Evolutionary conservation across 2,888 invertebrate species (phyloP), one percentile per base, ranked within the genome.

Genomic region (Scaptomyza cyrtandrae): DNA sequence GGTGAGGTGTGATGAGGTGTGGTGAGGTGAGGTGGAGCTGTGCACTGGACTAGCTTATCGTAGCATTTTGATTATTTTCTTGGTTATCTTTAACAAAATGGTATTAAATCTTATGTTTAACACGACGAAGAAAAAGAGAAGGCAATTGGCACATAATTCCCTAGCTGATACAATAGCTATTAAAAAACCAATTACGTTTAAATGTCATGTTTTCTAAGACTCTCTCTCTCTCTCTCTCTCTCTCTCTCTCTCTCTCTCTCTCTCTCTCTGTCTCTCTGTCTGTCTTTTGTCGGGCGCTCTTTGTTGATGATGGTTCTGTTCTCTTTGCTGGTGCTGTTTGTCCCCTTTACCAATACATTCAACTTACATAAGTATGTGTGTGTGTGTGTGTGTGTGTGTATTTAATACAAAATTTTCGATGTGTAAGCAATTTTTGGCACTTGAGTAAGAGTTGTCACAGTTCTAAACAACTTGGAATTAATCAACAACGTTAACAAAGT

Each of bases 181-280:
- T 84, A 88, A 88, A 84, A 88, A 83, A 61, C 78, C 86, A 88
- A 88, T 84, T 84, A 84, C 88, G 84, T 71, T 84, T 75, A 80
- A 84, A 70, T 78, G 68, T 29, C 84, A 59, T 83, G 88, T 86
- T 71, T 24, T 49, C 29, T 19, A n/a, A 37, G 37, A n/a, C 37
- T n/a, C 37, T n/a, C 31, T 33, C 56, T 16, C 16, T 24, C 19
- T 0, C 16, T 54, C 64, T 27, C 60, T 52, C 59, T 60, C 54
- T 19, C 29, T 35, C 33, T 24, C 33, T 57, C 43, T 44, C 37
- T 19, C 24, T n/a, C 24, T 24, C 1, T 24, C 24, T 24, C 24
- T 24, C 24, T 24, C 24, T 41, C 45, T 7, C 14, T 58, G 55
- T n/a, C 50, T 49, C 44, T 56, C 37, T 31, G n/a, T 39, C 13